Evolutionary conservation across 2,888 invertebrate species (phyloP), one percentile per base, ranked within the genome.

Genomic region (Scaptomyza flava): DNA sequence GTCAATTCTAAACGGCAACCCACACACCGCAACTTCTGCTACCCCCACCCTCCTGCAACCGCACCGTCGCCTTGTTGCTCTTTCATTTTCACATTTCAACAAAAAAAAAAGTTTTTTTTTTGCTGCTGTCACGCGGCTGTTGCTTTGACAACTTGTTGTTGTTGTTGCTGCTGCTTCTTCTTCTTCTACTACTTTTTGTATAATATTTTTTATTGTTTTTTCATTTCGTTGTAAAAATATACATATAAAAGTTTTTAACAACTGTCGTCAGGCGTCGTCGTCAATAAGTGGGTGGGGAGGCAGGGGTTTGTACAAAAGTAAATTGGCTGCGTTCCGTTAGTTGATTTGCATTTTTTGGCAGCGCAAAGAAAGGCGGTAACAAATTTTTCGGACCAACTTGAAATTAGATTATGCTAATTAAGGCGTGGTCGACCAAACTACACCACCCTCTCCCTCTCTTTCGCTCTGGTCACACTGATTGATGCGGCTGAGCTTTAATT

Each of bases 401-500:
- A 89, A 89, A 90, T 89, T 89, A 89, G 90, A 89, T 90, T 89
- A 90, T 89, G 89, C 81, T 89, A 90, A 89, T 89, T 89, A 89
- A 83, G 89, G 89, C 85, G 74, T 73, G 74, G 61, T 46, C 38
- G 38, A 56, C 43, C 50, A 45, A 31, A 23, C 42, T 34, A 45
- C 46, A 38, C n/a, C n/a, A 0, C n/a, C 20, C 6, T 2, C 43
- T 0, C 27, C 2, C 2, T 6, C 46, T 3, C 27, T 23, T n/a
- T 9, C 14, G 2, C n/a, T 41, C 27, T 23, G 17, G 20, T 41
- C 59, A 47, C 79, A 47, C 79, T 82, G 82, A 85, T 83, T 87
- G 82, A 82, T 87, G 88, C 72, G 45, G 71, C 68, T 54, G 47
- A 46, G 82, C 77, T 76, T 70, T 79, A 84, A 82, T 82, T 85